Evolutionary conservation across 2,888 invertebrate genomes (phyloP), one percentile per base, ranked within the genome.

Genomic region (Chrysomela aeneicollis): DNA sequence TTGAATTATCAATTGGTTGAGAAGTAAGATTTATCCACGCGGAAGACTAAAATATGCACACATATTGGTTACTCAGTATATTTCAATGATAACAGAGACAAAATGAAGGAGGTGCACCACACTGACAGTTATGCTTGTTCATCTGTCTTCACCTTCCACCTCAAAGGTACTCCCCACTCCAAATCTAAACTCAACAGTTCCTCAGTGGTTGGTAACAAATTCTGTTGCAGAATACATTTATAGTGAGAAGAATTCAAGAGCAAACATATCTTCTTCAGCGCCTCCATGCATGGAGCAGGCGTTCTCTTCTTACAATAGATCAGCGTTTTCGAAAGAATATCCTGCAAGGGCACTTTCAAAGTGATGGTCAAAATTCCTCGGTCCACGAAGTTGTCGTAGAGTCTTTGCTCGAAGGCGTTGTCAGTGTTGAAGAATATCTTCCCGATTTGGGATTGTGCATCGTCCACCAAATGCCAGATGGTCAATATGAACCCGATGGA

Each of bases 91-190:
- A n/a, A n/a, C n/a, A n/a, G n/a, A n/a, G n/a, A n/a, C n/a, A n/a
- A n/a, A n/a, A n/a, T n/a, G n/a, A n/a, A n/a, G n/a, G n/a, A n/a
- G n/a, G n/a, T n/a, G n/a, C n/a, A n/a, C n/a, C n/a, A n/a, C n/a
- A n/a, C n/a, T n/a, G n/a, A n/a, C n/a, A n/a, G n/a, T n/a, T n/a
- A n/a, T n/a, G n/a, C n/a, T n/a, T n/a, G n/a, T 17, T 55, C 42
- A 55, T 19, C 2, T 21, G 10, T 42, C 37, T 19, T 42, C 26
- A 59, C 35, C 51, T 71, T 70, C 72, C 72, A 74, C 51, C 61
- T 66, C n/a, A 70, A 35, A 1, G 79, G 74, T 4, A 79, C 75
- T n/a, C 81, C 81, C 74, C 74, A 82, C 73, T 82, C 82, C 18
- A 81, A n/a, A 68, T 77, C 74, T 26, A 82, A 74, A 68, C 79